These are phyloP conservation scores for Ptychadena robeensis DNA, from an alignment of 2,797 vertebrate genomes.

Conservation along the genomic window DNA sequence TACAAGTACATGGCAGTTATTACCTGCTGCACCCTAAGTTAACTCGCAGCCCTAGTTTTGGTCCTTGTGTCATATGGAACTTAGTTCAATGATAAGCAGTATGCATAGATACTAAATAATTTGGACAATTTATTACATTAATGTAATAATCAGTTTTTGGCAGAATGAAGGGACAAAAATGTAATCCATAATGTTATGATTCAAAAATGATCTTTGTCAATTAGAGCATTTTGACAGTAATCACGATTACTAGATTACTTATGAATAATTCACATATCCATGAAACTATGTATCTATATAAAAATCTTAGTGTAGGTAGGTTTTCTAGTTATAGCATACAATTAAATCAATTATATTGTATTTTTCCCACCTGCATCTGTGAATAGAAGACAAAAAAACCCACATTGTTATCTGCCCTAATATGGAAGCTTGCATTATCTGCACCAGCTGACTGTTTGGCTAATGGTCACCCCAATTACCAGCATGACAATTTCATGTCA, in stretches of 20 bases:
- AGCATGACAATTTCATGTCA: constrained; percentile 1
- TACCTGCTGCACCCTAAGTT: too few relatives aligned
- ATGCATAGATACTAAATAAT: background rate
- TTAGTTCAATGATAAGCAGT: too few relatives aligned
- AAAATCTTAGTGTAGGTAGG: background rate
- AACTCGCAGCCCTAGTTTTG: too few relatives aligned
- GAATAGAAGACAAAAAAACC: background rate
- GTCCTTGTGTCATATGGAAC: too few relatives aligned
- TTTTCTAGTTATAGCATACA: background rate
- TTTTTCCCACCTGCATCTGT: background rate
- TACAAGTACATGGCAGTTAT: too few relatives aligned
- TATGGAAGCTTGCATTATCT: background rate
- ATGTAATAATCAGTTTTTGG: background rate
- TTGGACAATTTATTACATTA: background rate
- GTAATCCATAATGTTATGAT: too few relatives aligned
- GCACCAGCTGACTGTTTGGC: constrained; percentile 4
- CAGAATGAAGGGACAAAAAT: too few relatives aligned
- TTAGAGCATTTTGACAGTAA: background rate
- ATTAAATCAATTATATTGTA: constrained; percentile 3
- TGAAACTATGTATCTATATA: background rate
- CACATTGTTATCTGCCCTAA: background rate
- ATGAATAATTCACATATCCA: background rate
- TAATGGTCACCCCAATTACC: constrained; percentile 42
- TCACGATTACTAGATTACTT: background rate
- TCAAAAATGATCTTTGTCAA: background rate